phyloP scores from a whole-genome alignment of 1,140 invertebrate genomes.

The Orussus abietinus region DNA sequence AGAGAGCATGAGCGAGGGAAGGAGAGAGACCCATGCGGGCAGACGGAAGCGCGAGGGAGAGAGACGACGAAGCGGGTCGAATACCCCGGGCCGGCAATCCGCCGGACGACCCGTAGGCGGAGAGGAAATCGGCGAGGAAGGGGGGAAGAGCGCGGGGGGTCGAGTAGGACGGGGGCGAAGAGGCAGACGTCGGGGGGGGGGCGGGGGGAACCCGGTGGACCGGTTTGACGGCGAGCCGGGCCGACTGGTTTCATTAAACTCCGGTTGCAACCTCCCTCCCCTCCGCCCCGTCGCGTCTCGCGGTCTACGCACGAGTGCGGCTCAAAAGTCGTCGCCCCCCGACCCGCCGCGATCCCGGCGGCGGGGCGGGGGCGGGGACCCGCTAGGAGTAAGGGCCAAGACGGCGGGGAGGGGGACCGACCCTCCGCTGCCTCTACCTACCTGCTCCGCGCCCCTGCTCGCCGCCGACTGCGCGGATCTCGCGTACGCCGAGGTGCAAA shows the following conservation, averaged over 20 bases:
- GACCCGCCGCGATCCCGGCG: neutral
- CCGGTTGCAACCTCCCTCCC: constrained; percentile 35
- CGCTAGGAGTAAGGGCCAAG: too few relatives aligned
- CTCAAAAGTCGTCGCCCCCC: constrained; percentile 5
- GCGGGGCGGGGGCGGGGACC: too few relatives aligned
- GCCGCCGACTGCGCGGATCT: constrained; percentile 12
- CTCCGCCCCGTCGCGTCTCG: constrained; percentile 9
- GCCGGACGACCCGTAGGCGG: too few relatives aligned
- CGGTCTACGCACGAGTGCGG: constrained; percentile 10
- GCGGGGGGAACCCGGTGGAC: constrained; percentile 33
- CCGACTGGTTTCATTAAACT: constrained; percentile 48
- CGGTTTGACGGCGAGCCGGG: constrained; percentile 39
- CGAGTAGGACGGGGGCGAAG: constrained; percentile 1
- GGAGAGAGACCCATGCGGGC: constrained; percentile 12
- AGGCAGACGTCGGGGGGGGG: constrained; percentile 4
- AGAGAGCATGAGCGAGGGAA: constrained; percentile 8
- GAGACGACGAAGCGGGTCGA: constrained; percentile 2
- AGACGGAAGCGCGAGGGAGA: constrained; percentile 17
- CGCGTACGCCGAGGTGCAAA: constrained; percentile 15
- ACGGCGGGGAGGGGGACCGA: too few relatives aligned
- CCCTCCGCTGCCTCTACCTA: too few relatives aligned
- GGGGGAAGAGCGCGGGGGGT: neutral
- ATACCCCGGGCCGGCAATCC: neutral
- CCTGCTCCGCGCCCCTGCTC: neutral
- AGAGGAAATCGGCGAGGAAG: neutral